These are phyloP conservation scores for Equus quagga DNA, from an alignment of 2,113 vertebrate genomes.

Conservation along the genomic window DNA sequence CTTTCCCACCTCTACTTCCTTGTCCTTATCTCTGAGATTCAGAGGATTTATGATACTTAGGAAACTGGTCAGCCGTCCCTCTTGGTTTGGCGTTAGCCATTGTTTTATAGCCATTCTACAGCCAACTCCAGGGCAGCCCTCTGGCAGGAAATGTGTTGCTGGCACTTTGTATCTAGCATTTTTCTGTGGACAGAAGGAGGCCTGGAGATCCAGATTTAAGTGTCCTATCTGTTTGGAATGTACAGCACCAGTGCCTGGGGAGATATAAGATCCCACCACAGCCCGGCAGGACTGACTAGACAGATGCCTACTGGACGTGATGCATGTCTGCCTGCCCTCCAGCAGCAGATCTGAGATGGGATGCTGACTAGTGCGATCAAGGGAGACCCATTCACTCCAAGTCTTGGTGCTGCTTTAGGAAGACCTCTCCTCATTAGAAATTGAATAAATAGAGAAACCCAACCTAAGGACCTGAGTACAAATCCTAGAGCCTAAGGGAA, in stretches of 20 bases:
- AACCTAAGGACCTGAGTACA: background rate
- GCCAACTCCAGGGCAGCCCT: background rate
- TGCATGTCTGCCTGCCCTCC: background rate
- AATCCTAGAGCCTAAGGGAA: background rate
- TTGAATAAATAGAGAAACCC: background rate
- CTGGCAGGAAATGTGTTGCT: background rate
- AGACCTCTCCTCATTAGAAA: background rate
- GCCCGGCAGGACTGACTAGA: background rate
- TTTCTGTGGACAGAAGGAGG: background rate
- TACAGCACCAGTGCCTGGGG: background rate
- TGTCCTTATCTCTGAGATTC: background rate
- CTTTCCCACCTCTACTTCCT: background rate
- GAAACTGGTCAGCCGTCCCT: background rate
- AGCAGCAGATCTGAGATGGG: background rate
- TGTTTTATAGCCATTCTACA: background rate
- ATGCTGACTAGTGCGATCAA: no score
- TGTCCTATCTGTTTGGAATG: fast-evolving
- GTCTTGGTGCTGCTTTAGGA: background rate
- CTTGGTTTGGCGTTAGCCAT: background rate
- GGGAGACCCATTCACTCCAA: background rate
- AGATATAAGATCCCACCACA: background rate
- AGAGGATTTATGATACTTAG: background rate
- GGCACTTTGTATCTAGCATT: background rate
- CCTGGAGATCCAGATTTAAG: background rate
- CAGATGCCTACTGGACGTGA: background rate